A percentile compares a stretch with the other conserved stretches of the same genome.
Evolutionary conservation across 2,797 vertebrate genomes (phyloP).

Genomic region (Triplophysa yarkandensis): DNA sequence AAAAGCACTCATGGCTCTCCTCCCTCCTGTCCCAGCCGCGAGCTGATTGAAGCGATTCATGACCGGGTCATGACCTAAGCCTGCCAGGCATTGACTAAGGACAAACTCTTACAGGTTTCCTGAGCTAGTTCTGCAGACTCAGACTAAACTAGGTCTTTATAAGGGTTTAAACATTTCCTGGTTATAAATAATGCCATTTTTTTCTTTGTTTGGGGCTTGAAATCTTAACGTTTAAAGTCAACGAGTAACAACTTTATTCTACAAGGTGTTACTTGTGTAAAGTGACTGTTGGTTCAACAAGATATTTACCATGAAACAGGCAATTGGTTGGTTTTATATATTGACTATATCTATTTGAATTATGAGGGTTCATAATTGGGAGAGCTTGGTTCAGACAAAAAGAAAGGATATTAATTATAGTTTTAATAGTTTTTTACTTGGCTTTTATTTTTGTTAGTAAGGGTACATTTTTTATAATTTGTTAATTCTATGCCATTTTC

Average conservation of each 20-base stretch:
- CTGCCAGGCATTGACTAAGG: slow-evolving; percentile 83
- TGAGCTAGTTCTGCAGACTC: slow-evolving; percentile 32
- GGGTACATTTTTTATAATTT: too few species aligned
- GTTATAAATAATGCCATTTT: slow-evolving; percentile 22
- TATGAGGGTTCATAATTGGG: not conserved
- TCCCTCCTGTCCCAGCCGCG: slow-evolving; percentile 84
- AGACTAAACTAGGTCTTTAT: slow-evolving; percentile 45
- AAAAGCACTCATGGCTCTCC: slow-evolving; percentile 91
- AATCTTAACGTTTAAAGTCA: not conserved
- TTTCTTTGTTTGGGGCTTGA: not conserved
- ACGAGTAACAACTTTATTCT: not conserved
- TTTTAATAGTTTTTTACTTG: too few species aligned
- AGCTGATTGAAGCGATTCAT: slow-evolving; percentile 89
- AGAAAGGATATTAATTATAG: not conserved
- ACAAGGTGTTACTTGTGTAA: not conserved
- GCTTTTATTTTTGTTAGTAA: too few species aligned
- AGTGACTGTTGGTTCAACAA: too few species aligned
- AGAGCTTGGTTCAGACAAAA: not conserved
- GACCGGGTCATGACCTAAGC: slow-evolving; percentile 85
- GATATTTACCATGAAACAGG: too few species aligned
- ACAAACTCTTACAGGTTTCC: slow-evolving; percentile 76
- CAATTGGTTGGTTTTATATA: too few species aligned
- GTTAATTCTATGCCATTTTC: too few species aligned
- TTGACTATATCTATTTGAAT: too few species aligned
- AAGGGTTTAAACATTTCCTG: slow-evolving; percentile 34